phyloP scores from a whole-genome alignment of 1,140 invertebrate species.

The Procambarus clarkii region DNA sequence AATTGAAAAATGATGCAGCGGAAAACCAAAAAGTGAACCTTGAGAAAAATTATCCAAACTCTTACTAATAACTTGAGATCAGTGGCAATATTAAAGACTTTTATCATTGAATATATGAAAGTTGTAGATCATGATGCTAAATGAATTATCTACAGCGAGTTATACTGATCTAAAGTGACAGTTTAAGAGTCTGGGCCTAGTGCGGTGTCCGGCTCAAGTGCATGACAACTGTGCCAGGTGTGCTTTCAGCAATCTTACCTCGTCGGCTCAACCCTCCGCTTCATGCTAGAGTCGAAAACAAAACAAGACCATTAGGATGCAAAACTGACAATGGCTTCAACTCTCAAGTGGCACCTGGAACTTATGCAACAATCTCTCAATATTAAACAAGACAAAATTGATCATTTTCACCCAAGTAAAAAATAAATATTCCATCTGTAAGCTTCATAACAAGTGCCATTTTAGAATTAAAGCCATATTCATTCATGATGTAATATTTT shows the following conservation, averaged over 20 bases:
- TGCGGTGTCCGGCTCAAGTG: conserved; percentile 18
- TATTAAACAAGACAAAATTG: background rate
- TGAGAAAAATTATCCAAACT: background rate
- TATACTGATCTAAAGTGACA: background rate
- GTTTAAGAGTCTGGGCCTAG: background rate
- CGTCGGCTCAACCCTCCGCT: conserved; percentile 62
- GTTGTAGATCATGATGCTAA: no score
- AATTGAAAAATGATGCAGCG: conserved; percentile 1
- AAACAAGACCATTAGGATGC: conserved; percentile 52
- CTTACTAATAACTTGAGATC: conserved; percentile 7
- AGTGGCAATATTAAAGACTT: background rate
- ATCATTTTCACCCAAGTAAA: background rate
- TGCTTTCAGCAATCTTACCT: conserved; percentile 49
- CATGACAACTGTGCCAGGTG: background rate
- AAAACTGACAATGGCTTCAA: conserved; percentile 21
- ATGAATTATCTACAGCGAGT: no score
- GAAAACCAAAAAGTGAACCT: conserved; percentile 1
- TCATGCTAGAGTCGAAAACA: conserved; percentile 58
- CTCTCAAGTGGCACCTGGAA: conserved; percentile 16
- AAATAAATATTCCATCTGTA: background rate
- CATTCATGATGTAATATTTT: background rate
- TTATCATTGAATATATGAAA: background rate
- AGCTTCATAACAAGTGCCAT: background rate
- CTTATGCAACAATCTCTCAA: background rate
- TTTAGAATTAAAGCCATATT: background rate